Base-by-base conservation (phyloP, 2,113 vertebrate genomes). In the Seriola dumerili region DNA sequence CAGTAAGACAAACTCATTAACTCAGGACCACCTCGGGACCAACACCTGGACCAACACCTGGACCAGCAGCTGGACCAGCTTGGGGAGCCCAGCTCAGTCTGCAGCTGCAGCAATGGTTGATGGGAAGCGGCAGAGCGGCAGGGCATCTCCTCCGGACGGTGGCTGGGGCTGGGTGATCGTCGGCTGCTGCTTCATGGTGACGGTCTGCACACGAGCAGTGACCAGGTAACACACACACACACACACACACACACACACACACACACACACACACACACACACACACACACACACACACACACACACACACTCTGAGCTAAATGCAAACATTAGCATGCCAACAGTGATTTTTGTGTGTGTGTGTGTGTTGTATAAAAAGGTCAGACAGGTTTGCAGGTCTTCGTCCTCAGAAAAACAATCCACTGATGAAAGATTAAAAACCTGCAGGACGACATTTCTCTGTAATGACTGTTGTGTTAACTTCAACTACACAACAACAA, bases 161-260 rank as follows among this genome's bases (percentile, higher is more conserved):
- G 88, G 89, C 0, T 91, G 89, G 89, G 86, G 91, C 40, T 92
- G 91, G 89, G 73, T 90, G 74, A 63, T 92, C 0, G 88, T 92
- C 0, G 75, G 78, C 29, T 81, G 85, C 85, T 91, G 91, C 79
- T 92, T 92, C 88, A 88, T 91, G 86, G 85, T 91, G 89, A 91
- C 75, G 0, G 73, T 92, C 7, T 92, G 91, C 84, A 92, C 91
- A 0, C 78, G 91, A 40, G 91, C 91, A n/a, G 85, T 92, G 70
- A 92, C 89, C 78, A 92, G 91, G 91, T 92, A 81, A 80, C 13
- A 19, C 61, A 62, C 74, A 65, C 87, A 42, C 64, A 54, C 76
- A 55, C 48, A 36, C 69, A 62, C 9, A 63, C 58, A 64, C n/a
- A 57, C n/a, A 50, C 29, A 38, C 11, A 40, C 11, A 40, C 14